A percentile compares a stretch with the other conserved stretches of the same genome.
Evolutionary conservation across 1,140 invertebrate species (phyloP).

Genomic region (Hestina assimilis): DNA sequence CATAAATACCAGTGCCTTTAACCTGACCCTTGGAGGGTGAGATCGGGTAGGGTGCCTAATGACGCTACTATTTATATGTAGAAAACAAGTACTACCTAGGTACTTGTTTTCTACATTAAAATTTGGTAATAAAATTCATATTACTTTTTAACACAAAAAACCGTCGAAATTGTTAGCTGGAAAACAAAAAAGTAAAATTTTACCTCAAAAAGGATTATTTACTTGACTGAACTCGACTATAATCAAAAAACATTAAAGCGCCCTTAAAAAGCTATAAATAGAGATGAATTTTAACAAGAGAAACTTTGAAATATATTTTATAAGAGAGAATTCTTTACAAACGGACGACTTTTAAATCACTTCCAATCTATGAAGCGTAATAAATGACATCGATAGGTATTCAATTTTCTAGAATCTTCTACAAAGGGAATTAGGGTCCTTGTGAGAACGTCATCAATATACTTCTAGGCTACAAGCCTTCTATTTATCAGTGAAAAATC

Average conservation of each 20-base stretch:
- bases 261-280: too few species aligned
- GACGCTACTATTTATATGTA: too few species aligned
- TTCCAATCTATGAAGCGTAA: neutral
- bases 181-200: too few species aligned
- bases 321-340: neutral
- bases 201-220: too few species aligned
- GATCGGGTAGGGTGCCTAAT: neutral
- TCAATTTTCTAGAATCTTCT: neutral
- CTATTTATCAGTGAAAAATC: constrained; percentile 2
- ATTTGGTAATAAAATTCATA: too few species aligned
- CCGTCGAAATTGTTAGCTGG: too few species aligned
- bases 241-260: too few species aligned
- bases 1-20: constrained; percentile 12
- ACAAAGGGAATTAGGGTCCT: neutral
- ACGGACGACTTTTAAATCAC: neutral
- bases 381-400: neutral
- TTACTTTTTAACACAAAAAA: too few species aligned
- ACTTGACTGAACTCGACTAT: too few species aligned
- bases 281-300: too few species aligned
- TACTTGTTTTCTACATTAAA: too few species aligned
- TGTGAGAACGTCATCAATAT: neutral
- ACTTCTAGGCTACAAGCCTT: constrained; percentile 1
- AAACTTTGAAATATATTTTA: neutral
- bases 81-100: neutral
- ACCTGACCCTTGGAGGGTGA: constrained; percentile 10